Percentiles rank a stretch among this genome's conserved stretches.
Conservation (phyloP, 2,797 vertebrate species). For the Gallinago nigripennis region DNA sequence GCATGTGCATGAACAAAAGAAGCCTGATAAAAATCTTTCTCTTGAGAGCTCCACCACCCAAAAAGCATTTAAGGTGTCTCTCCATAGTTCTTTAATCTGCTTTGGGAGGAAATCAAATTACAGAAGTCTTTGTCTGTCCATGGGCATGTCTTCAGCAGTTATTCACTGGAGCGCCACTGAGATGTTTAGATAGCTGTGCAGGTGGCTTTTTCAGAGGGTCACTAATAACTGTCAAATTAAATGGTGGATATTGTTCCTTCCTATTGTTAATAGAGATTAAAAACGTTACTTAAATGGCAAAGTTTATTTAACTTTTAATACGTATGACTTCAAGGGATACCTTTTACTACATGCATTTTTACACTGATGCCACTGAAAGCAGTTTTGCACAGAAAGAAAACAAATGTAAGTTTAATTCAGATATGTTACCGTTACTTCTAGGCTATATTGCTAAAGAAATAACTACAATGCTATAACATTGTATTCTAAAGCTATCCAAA, state of each 20-base stretch:
- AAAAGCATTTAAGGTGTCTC: not conserved
- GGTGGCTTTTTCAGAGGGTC: not conserved
- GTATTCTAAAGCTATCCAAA: not conserved
- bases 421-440: not conserved
- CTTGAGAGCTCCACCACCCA: not conserved
- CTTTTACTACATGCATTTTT: not conserved
- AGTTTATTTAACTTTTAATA: not conserved
- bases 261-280: not conserved
- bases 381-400: not conserved
- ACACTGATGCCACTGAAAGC: not conserved
- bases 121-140: not conserved
- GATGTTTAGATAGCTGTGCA: rapidly evolving
- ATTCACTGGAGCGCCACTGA: not conserved
- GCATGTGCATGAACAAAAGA: not conserved
- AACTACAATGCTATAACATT: not conserved
- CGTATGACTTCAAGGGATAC: not conserved
- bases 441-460: not conserved
- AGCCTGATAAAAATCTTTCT: not conserved
- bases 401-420: not conserved
- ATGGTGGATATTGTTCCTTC: not conserved
- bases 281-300: not conserved
- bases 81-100: not conserved
- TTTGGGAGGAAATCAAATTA: not conserved
- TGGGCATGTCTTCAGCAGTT: not conserved
- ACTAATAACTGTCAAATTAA: not conserved